Evolutionary conservation across 2,113 vertebrate species (phyloP), one percentile per base, ranked within the genome.

Genomic region (Pheucticus melanocephalus): DNA sequence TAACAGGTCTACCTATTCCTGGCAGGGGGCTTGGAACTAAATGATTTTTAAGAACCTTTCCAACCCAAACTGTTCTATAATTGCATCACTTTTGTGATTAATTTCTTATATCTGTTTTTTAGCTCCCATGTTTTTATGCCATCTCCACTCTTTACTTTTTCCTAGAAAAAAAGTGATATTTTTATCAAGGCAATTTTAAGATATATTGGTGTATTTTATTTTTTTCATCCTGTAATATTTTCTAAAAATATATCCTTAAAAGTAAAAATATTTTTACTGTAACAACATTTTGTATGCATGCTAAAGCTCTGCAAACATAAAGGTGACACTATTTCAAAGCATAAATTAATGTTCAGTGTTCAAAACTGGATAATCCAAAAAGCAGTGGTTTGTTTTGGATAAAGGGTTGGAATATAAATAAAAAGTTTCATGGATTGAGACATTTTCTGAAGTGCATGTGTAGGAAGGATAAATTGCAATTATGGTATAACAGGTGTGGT

Each of bases 401-500:
- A 45, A 79, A 92, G 9, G 11, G 5, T 15, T 82, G 5, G 10
- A 44, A 54, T 50, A 66, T 14, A 63, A 82, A 63, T 50, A 30
- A 69, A 70, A 65, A 31, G 2, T 31, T 57, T 61, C 2, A 17
- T 39, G 11, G 3, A 2, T 28, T 19, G 9, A 48, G 53, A 50
- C 25, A n/a, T 82, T 68, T 88, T 72, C 53, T 65, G 30, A 72
- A 68, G 27, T 30, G 33, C 4, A n/a, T 54, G 4, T 63, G 5
- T 59, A 8, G 45, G 57, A 64, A 82, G 79, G 40, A 64, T n/a
- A 47, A 89, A 50, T 50, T 42, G 22, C 20, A 63, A 4, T 63
- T 71, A n/a, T 12, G 17, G 6, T 69, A 21, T 42, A n/a, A 10
- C 10, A 10, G 5, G 4, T 1, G 1, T 80, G 23, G 7, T 54